These are phyloP conservation scores for Dasypogon diadema DNA, from an alignment of 2,888 invertebrate genomes.

Conservation along the genomic window DNA sequence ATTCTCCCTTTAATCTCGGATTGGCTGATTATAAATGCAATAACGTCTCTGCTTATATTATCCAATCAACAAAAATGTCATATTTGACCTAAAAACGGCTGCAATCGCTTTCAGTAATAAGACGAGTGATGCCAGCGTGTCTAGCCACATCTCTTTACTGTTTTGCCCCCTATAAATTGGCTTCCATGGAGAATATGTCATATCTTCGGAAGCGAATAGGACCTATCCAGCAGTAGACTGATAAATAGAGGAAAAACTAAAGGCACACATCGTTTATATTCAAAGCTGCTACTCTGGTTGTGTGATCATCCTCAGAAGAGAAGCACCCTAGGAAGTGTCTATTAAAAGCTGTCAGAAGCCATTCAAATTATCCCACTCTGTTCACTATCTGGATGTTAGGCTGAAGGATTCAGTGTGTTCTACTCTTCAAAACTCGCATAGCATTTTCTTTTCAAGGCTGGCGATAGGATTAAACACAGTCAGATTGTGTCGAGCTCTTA, in stretches of 20 bases:
- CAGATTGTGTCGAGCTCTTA: no score
- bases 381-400: no score
- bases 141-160: slow-evolving; percentile 11
- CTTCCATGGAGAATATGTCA: neutral
- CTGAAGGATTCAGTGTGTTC: no score
- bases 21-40: slow-evolving; percentile 8
- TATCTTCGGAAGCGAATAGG: neutral
- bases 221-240: neutral
- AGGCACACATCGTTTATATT: slow-evolving; percentile 6
- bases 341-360: neutral
- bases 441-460: neutral
- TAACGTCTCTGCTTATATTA: neutral
- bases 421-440: neutral
- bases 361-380: neutral
- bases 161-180: neutral
- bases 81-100: slow-evolving; percentile 21
- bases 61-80: slow-evolving; percentile 14
- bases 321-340: neutral
- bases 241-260: neutral
- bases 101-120: slow-evolving; percentile 5
- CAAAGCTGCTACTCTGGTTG: slow-evolving; percentile 6
- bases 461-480: no score
- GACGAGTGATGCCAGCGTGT: slow-evolving; percentile 9
- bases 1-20: no score
- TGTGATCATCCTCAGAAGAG: neutral